Evolutionary conservation across 2,888 invertebrate species (phyloP).

Genomic region (Protula sp.): DNA sequence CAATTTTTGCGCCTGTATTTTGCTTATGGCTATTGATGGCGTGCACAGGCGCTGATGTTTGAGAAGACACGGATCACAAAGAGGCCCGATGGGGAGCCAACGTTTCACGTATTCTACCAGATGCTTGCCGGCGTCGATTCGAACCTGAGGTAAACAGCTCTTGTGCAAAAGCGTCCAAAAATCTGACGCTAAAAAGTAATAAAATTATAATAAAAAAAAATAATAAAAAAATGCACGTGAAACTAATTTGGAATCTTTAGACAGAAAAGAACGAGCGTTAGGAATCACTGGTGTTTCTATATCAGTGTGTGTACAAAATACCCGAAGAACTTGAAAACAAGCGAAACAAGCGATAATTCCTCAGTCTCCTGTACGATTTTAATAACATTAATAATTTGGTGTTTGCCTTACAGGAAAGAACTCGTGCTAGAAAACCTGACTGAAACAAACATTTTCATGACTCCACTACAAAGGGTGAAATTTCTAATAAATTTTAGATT

Average conservation of each 20-base stretch:
- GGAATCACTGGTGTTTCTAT: no score
- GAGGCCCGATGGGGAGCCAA: constrained; percentile 67
- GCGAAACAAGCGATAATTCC: no score
- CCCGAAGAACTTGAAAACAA: no score
- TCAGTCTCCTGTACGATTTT: no score
- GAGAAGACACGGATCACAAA: constrained; percentile 71
- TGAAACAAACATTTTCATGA: constrained; percentile 74
- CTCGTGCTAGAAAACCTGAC: constrained; percentile 72
- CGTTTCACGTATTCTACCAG: constrained; percentile 67
- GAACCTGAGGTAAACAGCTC: constrained; percentile 58
- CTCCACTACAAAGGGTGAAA: constrained; percentile 65
- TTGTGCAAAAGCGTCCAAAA: no score
- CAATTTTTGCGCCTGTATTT: no score
- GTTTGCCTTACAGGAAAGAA: constrained; percentile 60
- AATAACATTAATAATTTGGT: not conserved
- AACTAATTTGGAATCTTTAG: not conserved
- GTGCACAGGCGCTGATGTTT: constrained; percentile 67
- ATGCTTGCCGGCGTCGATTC: constrained; percentile 71
- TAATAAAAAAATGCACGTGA: not conserved
- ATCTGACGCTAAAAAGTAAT: not conserved
- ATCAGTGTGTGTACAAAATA: no score
- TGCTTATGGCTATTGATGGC: no score
- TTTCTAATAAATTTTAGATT: not conserved
- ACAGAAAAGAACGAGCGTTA: no score
- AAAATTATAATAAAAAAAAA: no score